Evolutionary conservation across 2,113 vertebrate species (phyloP), one percentile per base, ranked within the genome.

Genomic region (Smithornis capensis): DNA sequence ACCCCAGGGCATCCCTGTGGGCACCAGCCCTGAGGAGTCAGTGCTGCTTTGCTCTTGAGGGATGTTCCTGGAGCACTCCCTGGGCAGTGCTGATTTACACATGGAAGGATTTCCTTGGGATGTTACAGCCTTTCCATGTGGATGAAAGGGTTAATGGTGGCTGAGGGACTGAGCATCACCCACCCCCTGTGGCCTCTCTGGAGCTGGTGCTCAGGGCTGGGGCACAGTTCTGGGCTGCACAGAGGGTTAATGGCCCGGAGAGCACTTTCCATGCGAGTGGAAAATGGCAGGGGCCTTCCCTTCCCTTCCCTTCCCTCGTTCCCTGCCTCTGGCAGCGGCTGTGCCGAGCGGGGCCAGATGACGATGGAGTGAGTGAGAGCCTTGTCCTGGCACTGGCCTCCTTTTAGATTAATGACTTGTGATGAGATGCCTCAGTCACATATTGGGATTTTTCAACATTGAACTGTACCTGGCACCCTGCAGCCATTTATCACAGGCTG

Each of bases 381-480:
- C 93, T 74, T 70, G 93, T 96, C 85, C 93, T 97, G 95, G 95
- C 95, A 94, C 89, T 5, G 5, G 27, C 5, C 90, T 88, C 79
- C 56, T 16, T 5, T 23, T 13, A 96, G 96, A 97, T 96, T 96
- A 67, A 97, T 93, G 95, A 93, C 85, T 87, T 96, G 95, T 1
- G 16, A 96, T 71, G 93, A 95, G 94, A 97, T 90, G 93, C 93
- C 94, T 86, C 35, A 45, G 95, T 95, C 95, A 86, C 96, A 94
- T 40, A 89, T 86, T 64, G 93, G 94, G 94, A 90, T 96, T 96
- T 96, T 93, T 90, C 93, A 84, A 7, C 44, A 22, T 7, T 90
- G 95, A 96, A 78, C 92, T 90, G 94, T 95, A 95, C 93, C 96
- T 96, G 96, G 95, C 96, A 80, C 96, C 94, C 93, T 19, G 83